Evolutionary conservation across 2,113 vertebrate genomes (phyloP).

Genomic region (Grallaria varia): DNA sequence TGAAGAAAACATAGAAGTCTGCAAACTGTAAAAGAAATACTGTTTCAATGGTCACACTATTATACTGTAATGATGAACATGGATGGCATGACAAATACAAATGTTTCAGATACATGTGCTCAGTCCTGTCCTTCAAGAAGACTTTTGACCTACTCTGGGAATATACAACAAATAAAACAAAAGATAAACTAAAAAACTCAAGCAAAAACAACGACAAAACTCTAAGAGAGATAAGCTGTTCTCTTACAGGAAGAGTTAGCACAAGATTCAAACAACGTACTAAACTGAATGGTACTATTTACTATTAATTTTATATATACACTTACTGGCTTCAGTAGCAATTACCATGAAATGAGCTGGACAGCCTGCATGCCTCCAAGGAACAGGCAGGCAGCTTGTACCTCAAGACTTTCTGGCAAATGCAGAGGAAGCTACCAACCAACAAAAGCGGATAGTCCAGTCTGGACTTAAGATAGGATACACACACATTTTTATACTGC

Average conservation of each 20-base stretch:
- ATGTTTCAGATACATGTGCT: conserved; percentile 15
- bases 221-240: not conserved
- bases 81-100: not conserved
- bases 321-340: not conserved
- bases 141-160: not conserved
- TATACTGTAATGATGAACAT: not conserved
- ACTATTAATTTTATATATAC: not conserved
- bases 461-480: not conserved
- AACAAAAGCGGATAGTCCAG: not conserved
- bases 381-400: not conserved
- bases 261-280: not conserved
- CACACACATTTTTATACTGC: not conserved
- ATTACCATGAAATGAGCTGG: not conserved
- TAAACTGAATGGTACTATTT: not conserved
- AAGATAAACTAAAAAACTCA: not conserved
- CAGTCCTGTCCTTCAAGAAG: conserved; percentile 25
- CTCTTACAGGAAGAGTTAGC: not conserved
- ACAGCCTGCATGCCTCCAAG: not conserved
- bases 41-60: not conserved
- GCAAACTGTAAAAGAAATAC: not conserved
- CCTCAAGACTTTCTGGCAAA: not conserved
- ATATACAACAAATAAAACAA: not conserved
- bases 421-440: not conserved
- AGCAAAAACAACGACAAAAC: not conserved
- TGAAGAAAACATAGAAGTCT: not conserved